Percentiles rank a stretch among this genome's conserved stretches.
Evolutionary conservation across 2,797 vertebrate species (phyloP).

Genomic region (Falco columbarius): DNA sequence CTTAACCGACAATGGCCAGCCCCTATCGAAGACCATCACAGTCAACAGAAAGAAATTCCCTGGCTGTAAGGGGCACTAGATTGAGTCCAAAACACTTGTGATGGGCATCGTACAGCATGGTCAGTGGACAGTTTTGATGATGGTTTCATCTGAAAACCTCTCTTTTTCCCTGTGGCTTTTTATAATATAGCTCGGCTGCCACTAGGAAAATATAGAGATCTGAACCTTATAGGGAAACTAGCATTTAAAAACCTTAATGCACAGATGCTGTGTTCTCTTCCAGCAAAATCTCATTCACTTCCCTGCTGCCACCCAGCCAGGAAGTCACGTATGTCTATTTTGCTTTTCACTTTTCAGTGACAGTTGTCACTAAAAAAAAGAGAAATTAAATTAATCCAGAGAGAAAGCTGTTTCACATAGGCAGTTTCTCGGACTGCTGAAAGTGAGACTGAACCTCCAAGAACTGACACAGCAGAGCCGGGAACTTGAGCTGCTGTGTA

Average conservation of each 20-base stretch:
- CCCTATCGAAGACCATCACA: background rate
- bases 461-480: rapidly evolving
- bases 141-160: background rate
- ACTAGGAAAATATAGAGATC: background rate
- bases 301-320: constrained; percentile 16
- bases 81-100: background rate
- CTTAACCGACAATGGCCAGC: background rate
- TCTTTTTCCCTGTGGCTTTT: background rate
- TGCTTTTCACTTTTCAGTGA: background rate
- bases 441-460: background rate
- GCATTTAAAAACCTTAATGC: background rate
- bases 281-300: background rate
- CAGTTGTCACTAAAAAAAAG: background rate
- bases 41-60: background rate
- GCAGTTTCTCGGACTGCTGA: background rate
- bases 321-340: background rate
- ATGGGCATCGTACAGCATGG: background rate
- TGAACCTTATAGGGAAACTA: background rate
- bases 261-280: background rate
- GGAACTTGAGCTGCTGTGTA: background rate
- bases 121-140: background rate
- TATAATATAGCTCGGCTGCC: background rate
- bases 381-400: background rate
- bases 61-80: background rate
- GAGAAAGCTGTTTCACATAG: background rate